Evolutionary conservation across 2,888 invertebrate genomes (phyloP).

Genomic region (Sylvicola cinctus): DNA sequence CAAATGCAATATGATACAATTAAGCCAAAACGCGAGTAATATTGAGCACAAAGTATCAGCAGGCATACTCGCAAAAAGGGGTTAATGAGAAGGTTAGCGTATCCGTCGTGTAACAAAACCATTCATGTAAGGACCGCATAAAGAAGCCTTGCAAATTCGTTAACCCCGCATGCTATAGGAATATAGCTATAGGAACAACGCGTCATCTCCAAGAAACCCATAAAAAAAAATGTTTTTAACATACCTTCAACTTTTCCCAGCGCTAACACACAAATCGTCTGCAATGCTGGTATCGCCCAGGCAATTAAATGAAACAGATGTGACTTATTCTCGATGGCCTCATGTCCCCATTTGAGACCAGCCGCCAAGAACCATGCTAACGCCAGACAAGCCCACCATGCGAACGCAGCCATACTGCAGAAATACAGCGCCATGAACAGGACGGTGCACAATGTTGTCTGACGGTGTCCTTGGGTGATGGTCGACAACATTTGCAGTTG

Average conservation of each 20-base stretch:
- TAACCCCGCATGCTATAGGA: no score
- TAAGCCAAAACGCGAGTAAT: no score
- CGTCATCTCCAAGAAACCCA: neutral
- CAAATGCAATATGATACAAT: no score
- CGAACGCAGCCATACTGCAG: slow-evolving; percentile 89
- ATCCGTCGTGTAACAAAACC: no score
- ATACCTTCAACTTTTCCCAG: slow-evolving; percentile 90
- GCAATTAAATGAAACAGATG: slow-evolving; percentile 94
- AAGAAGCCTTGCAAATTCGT: no score
- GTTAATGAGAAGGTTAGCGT: no score
- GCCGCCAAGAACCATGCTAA: slow-evolving; percentile 94
- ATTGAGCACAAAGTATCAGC: no score
- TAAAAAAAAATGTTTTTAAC: neutral
- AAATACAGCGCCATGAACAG: slow-evolving; percentile 92
- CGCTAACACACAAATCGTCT: slow-evolving; percentile 86
- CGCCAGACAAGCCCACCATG: slow-evolving; percentile 95
- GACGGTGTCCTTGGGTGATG: slow-evolving; percentile 38
- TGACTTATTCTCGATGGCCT: slow-evolving; percentile 92
- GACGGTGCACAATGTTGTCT: slow-evolving; percentile 54
- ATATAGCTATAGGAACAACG: no score
- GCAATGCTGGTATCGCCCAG: slow-evolving; percentile 93
- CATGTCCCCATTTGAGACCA: slow-evolving; percentile 93
- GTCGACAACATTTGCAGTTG: slow-evolving; percentile 58
- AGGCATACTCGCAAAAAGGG: no score
- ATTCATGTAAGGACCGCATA: no score